These are phyloP conservation scores for Cotesia glomerata DNA, from an alignment of 1,140 invertebrate genomes.

Conservation along the genomic window DNA sequence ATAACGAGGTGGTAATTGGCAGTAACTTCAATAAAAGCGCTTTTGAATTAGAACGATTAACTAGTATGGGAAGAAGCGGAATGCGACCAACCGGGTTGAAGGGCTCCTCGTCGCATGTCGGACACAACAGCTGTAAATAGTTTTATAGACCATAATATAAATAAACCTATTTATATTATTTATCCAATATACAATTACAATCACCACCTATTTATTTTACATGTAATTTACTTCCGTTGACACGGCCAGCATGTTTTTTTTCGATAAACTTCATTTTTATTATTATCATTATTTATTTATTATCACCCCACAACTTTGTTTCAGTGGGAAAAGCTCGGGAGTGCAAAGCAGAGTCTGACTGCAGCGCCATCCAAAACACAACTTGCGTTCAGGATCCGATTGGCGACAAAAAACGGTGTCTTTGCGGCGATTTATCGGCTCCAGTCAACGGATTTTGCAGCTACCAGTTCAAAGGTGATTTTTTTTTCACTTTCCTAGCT, in stretches of 20 bases:
- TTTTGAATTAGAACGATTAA: slow-evolving; percentile 28
- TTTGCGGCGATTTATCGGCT: slow-evolving; percentile 71
- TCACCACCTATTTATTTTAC: background rate
- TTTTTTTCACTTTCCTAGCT: background rate
- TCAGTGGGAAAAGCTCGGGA: slow-evolving; percentile 65
- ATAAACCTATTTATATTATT: background rate
- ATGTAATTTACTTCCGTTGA: no score
- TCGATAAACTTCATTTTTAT: background rate
- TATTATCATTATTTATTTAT: background rate
- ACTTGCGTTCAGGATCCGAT: slow-evolving; percentile 69
- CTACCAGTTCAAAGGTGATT: slow-evolving; percentile 65
- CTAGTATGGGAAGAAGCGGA: slow-evolving; percentile 28
- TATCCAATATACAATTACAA: background rate
- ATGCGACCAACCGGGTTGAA: slow-evolving; percentile 16
- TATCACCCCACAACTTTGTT: slow-evolving; percentile 33
- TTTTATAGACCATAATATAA: slow-evolving; percentile 11
- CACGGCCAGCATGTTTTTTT: no score
- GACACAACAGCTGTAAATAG: slow-evolving; percentile 30
- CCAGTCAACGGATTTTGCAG: slow-evolving; percentile 70
- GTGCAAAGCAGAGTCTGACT: slow-evolving; percentile 68
- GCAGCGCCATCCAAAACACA: slow-evolving; percentile 68
- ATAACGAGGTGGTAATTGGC: background rate
- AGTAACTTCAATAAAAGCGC: slow-evolving; percentile 10
- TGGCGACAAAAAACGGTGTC: slow-evolving; percentile 67
- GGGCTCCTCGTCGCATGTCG: slow-evolving; percentile 9